Base-by-base conservation (phyloP, 1,140 invertebrate genomes). In the Drosophila simulans region DNA sequence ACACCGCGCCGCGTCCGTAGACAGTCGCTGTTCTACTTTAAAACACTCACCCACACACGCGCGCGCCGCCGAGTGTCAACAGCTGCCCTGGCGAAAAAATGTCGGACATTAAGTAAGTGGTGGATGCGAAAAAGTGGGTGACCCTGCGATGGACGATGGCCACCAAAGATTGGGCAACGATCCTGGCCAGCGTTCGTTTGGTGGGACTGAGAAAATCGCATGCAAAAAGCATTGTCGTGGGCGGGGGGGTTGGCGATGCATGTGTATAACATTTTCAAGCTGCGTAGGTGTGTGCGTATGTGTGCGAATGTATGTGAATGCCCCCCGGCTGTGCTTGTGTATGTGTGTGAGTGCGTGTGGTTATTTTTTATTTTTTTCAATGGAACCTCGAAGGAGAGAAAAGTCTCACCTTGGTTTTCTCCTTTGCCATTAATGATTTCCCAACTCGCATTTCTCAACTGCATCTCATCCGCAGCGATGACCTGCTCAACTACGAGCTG, bases 401-500 rank as follows among this genome's bases (percentile, higher is more conserved):
- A 37, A 46, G 31, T 55, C 48, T 53, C 46, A 51, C 45, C 48
- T 72, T 66, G 51, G 35, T 15, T 58, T 45, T 58, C 4, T 11
- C 25, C 63, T 22, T 39, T 20, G 4, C 15, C 17, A 4, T 39
- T 39, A 13, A 31, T 8, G 31, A 42, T 42, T 53, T 58, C 13
- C 35, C 43, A 2, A 46, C 25, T 37, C 4, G 12, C 20, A 10
- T 12, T 27, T 17, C 17, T 22, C 3, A 22, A 7, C 15, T 25
- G n/a, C 5, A 15, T 40, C 15, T 31, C 13, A 4, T 8, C 78
- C 75, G n/a, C 52, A 92, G 91, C 65, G 92, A 92, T 71, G 92
- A 92, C 70, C 68, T 92, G 65, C 77, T 92, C 53, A 92, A 91
- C 69, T 92, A 92, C 63, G 92, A 92, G 52, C 70, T 92, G 65